phyloP scores from a whole-genome alignment of 2,113 vertebrate genomes.

The Psilopogon haemacephalus region DNA sequence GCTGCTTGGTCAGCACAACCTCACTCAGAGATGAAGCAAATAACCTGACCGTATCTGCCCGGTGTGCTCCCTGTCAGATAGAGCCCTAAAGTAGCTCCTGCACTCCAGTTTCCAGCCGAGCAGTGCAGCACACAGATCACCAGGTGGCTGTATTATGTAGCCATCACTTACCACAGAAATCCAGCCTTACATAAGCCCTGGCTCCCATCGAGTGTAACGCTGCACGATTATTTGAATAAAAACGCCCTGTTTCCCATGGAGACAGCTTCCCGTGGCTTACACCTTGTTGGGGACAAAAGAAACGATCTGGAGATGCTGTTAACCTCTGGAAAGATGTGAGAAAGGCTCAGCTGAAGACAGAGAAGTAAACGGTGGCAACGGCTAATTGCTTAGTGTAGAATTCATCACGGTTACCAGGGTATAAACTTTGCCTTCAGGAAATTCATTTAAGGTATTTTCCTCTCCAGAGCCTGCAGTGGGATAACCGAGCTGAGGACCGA shows the following conservation, averaged over 20 bases:
- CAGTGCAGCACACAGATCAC: constrained; percentile 49
- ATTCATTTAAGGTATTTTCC: background rate
- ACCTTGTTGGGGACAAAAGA: constrained; percentile 45
- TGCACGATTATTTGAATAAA: background rate
- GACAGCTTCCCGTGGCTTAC: background rate
- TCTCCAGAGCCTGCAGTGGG: background rate
- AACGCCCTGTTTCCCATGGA: background rate
- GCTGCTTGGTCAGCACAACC: constrained; percentile 12
- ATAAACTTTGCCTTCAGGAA: background rate
- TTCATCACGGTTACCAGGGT: background rate
- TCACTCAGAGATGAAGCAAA: background rate
- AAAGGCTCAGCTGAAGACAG: background rate
- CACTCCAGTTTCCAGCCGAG: background rate
- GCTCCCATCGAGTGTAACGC: background rate
- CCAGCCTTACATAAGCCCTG: background rate
- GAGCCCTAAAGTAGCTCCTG: background rate
- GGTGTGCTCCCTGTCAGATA: background rate
- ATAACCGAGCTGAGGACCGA: background rate
- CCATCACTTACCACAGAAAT: constrained; percentile 34
- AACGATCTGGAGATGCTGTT: background rate
- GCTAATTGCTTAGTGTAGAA: background rate
- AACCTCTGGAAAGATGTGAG: background rate
- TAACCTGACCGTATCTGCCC: background rate
- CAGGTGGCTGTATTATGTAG: constrained; percentile 56
- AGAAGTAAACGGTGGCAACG: background rate